Evolutionary conservation across 2,113 vertebrate species (phyloP), one percentile per base, ranked within the genome.

Genomic region (Cathartes aura): DNA sequence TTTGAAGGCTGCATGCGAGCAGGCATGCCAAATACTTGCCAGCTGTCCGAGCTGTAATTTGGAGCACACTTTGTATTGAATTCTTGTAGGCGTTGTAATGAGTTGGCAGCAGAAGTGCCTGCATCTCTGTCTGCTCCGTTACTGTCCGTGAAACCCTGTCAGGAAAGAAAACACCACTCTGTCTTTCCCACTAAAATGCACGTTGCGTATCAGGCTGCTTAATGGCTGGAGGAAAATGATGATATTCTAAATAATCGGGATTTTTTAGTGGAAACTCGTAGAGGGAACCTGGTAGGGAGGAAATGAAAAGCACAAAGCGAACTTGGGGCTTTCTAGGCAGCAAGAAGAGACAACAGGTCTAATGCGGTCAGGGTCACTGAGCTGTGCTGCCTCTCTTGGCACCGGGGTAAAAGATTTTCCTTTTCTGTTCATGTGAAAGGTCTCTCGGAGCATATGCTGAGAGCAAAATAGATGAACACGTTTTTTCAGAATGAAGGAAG

Each of bases 331-430:
- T 38, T 26, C 10, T 43, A 63, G 52, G 82, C 27, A 8, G 50
- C 12, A 3, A 18, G 73, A 29, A 29, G 32, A 15, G 67, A 12
- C 47, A 3, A 3, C 1, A 2, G 59, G 23, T 70, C 17, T 45
- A 2, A 6, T 0, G 3, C 2, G 6, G 24, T 36, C 2, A 0
- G 32, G 30, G 48, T 32, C 42, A 6, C 55, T 5, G 59, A 15
- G 67, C 60, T 71, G 23, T 4, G 75, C 66, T 42, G 76, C 42
- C 26, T 72, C 30, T 27, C 1, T 17, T 53, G 78, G 71, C 64
- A 30, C 47, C 15, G 1, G 32, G 26, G 58, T 30, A 11, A 59
- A 47, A 70, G 43, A 9, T 52, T 62, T 47, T 29, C 34, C 58
- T 12, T 40, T 40, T 67, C 59, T 38, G 2, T 15, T 29, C 2